Conservation (phyloP, 2,797 vertebrate genomes). For the Molossus alvarezi region DNA sequence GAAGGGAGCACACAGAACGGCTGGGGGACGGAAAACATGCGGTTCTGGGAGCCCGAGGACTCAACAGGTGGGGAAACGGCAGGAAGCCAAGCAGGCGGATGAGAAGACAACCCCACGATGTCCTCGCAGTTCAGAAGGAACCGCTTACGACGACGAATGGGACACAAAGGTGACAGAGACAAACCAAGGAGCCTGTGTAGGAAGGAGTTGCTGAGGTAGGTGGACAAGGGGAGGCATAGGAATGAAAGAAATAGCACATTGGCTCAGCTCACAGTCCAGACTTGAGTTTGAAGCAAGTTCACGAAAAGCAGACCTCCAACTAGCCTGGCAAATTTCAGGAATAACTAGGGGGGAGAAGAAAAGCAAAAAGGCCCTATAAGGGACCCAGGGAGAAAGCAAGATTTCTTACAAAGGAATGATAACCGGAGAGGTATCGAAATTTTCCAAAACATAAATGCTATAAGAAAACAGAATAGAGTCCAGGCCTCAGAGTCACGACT, state of each 20-base stretch:
- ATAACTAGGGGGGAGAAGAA: too few species aligned
- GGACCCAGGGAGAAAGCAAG: background rate
- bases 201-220: background rate
- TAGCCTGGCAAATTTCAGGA: background rate
- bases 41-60: background rate
- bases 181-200: background rate
- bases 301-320: background rate
- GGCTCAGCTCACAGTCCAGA: background rate
- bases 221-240: background rate
- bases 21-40: background rate
- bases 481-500: too few species aligned
- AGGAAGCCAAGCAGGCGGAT: background rate
- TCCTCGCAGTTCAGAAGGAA: rapidly evolving
- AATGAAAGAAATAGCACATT: background rate
- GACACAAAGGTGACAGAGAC: background rate
- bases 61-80: background rate
- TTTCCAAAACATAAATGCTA: background rate
- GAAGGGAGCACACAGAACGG: background rate
- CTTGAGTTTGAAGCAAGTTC: background rate
- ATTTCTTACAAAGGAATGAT: background rate
- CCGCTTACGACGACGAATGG: background rate
- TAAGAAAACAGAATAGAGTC: background rate
- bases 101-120: background rate
- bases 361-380: background rate
- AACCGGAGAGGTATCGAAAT: background rate